Base-by-base conservation (phyloP, 2,113 vertebrate species). In the Pachycephala philippinensis region DNA sequence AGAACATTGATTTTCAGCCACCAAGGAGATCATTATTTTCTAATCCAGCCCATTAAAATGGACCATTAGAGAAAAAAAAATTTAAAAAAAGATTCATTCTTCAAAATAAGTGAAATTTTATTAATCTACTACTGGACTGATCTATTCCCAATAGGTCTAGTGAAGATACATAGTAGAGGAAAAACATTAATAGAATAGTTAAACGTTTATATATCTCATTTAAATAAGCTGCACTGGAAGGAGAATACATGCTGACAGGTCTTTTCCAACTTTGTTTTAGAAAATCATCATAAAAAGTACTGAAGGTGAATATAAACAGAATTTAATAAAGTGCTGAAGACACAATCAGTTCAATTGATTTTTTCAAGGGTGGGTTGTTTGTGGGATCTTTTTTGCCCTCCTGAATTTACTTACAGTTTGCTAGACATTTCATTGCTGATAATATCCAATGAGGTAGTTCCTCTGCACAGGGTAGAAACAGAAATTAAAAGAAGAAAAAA, bases 401-500 rank as follows among this genome's bases (percentile, higher is more conserved):
- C 22, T 33, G 17, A 33, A 84, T 86, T 81, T 97, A 99, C 98
- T 99, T 97, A 99, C 99, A 99, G 74, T 98, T 99, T 95, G 98
- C 98, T 82, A 99, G 93, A 95, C 98, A 99, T 92, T 98, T 99
- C 98, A 99, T 99, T 89, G 99, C 99, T 16, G 99, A 99, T 88
- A 99, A 94, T 80, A 99, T 98, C 99, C 99, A 99, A n/a, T 99
- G 98, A 95, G 99, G 99, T 96, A 99, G 97, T 54, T 99, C 98
- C 57, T 98, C 99, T 99, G 86, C 31, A 82, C 2, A 52, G 26
- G 9, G 78, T 21, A 92, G 24, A 87, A 95, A 94, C 2, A 95
- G 57, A 87, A 90, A 86, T 84, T 30, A 60, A 66, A 65, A 45
- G 12, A 2, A 33, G 10, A 28, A 42, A 72, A 72, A 52, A n/a